Percentiles rank a stretch among this genome's conserved stretches.
Evolutionary conservation across 2,888 invertebrate genomes (phyloP).

Genomic region (Neoscelio sp.): DNA sequence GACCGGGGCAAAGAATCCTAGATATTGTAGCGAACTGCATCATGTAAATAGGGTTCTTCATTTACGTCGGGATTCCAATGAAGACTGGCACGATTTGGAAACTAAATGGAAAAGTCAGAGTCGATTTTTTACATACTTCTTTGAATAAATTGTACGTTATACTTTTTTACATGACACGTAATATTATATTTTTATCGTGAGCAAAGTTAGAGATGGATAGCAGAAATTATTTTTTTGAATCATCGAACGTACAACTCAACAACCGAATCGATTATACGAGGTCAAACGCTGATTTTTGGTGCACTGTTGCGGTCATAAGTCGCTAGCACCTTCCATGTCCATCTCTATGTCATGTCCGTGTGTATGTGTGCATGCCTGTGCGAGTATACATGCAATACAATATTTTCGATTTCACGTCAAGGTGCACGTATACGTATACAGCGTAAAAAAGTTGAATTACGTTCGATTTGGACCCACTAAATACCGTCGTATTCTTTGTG

Average conservation of each 20-base stretch:
- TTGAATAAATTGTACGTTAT: conserved; percentile 43
- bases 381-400: neutral
- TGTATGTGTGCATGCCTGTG: neutral
- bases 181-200: conserved; percentile 54
- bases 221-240: conserved; percentile 44
- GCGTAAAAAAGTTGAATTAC: no score
- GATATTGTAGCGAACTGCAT: conserved; percentile 17
- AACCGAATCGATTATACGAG: conserved; percentile 3
- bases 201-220: conserved; percentile 36
- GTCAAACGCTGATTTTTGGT: conserved; percentile 13
- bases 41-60: conserved; percentile 43
- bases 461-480: neutral
- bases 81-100: conserved; percentile 26
- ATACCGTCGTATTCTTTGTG: neutral
- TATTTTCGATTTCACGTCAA: conserved; percentile 4
- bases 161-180: conserved; percentile 39
- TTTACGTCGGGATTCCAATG: conserved; percentile 23
- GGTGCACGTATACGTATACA: conserved; percentile 10
- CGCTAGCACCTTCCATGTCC: conserved; percentile 5
- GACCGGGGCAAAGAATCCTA: no score
- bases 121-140: conserved; percentile 43
- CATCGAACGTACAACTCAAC: neutral
- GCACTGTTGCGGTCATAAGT: no score
- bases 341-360: neutral
- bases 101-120: conserved; percentile 24